Evolutionary conservation across 1,140 invertebrate genomes (phyloP).

Genomic region (Calephelis virginiensis): DNA sequence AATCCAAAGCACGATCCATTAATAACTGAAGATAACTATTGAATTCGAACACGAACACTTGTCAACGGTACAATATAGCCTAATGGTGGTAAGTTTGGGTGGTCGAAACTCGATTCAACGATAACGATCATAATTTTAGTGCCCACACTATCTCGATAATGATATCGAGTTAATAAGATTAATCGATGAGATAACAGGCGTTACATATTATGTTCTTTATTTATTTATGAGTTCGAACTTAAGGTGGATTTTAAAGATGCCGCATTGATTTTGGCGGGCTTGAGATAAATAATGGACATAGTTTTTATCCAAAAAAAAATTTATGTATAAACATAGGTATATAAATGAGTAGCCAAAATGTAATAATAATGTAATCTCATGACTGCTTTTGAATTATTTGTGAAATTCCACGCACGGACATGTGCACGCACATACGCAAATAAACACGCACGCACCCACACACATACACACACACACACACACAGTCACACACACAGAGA

Average conservation of each 20-base stretch:
- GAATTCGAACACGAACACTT: constrained; percentile 7
- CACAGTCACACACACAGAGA: too few species aligned
- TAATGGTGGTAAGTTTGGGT: constrained; percentile 30
- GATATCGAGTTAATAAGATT: constrained; percentile 21
- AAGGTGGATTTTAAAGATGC: background rate
- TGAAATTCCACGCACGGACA: too few species aligned
- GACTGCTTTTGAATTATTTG: too few species aligned
- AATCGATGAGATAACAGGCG: constrained; percentile 17
- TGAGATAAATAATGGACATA: too few species aligned
- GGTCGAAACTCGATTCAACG: constrained; percentile 25
- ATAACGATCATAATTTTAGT: constrained; percentile 23
- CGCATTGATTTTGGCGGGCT: too few species aligned
- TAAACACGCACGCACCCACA: too few species aligned
- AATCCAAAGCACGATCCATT: background rate
- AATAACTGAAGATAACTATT: background rate
- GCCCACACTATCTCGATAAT: constrained; percentile 19
- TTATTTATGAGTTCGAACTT: constrained; percentile 1
- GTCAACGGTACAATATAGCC: constrained; percentile 17
- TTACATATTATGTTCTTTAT: constrained; percentile 23
- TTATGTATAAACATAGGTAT: too few species aligned
- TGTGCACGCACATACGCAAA: too few species aligned
- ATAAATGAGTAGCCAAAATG: too few species aligned
- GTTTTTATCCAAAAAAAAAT: too few species aligned
- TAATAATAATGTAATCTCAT: too few species aligned
- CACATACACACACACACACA: too few species aligned